Conservation (phyloP, 2,113 vertebrate species). For the Trachemys scripta region DNA sequence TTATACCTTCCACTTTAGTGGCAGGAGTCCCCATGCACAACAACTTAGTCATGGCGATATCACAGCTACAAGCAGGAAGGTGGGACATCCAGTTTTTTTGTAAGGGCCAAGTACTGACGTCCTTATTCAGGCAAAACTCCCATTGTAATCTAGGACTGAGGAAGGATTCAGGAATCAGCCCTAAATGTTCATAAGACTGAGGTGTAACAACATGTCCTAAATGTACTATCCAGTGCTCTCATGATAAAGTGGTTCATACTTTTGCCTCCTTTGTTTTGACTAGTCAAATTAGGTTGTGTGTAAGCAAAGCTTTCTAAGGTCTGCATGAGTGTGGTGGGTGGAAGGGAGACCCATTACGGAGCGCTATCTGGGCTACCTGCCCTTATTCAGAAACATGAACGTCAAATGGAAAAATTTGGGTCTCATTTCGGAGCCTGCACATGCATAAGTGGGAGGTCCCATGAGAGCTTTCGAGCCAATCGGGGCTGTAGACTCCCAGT, state of each 20-base stretch:
- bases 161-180: not conserved
- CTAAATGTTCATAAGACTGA: not conserved
- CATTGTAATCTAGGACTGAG: not conserved
- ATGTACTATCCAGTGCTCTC: rapidly evolving
- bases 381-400: not conserved
- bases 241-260: rapidly evolving
- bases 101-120: not conserved
- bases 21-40: slow-evolving; percentile 38
- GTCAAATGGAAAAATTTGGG: not conserved
- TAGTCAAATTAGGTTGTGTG: rapidly evolving
- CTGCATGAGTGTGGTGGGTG: rapidly evolving
- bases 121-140: not conserved
- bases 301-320: not conserved
- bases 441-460: not conserved
- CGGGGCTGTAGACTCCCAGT: not conserved
- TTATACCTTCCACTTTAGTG: slow-evolving; percentile 44
- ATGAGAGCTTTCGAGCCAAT: not conserved
- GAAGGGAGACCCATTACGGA: not conserved
- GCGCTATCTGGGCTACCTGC: not conserved
- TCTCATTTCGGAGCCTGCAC: not conserved
- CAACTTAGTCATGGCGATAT: not conserved
- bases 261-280: not conserved
- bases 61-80: not conserved
- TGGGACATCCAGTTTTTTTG: not conserved
- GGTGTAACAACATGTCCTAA: not conserved